phyloP scores from a whole-genome alignment of 1,140 invertebrate species.

The Drosophila punjabiensis region DNA sequence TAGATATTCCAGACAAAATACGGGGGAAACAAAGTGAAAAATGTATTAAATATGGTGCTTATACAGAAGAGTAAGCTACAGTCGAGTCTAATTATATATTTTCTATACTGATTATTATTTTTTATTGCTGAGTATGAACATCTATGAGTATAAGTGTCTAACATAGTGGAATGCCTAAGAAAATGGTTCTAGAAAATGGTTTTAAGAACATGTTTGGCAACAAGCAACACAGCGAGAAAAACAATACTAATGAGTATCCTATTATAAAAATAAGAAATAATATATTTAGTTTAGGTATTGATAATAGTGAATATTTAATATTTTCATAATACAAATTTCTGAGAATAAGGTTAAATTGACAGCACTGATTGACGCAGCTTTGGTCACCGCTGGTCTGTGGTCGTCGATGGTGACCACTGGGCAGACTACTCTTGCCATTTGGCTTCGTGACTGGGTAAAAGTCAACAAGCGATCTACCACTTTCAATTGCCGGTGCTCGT shows the following conservation, averaged over 20 bases:
- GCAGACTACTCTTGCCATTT: slow-evolving; percentile 32
- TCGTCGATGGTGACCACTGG: slow-evolving; percentile 34
- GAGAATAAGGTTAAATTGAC: neutral
- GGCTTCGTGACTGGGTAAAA: slow-evolving; percentile 60
- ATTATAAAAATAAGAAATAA: neutral
- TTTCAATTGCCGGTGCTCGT: slow-evolving; percentile 59
- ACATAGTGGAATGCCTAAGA: neutral
- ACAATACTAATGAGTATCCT: neutral
- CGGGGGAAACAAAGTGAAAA: no score
- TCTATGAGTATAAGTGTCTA: no score
- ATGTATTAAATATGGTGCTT: neutral
- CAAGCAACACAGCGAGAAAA: neutral
- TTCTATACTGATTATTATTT: no score
- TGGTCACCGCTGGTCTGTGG: neutral
- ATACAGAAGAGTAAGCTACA: no score
- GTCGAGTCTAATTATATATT: no score
- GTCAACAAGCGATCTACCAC: slow-evolving; percentile 58
- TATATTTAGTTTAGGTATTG: neutral
- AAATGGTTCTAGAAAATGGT: neutral
- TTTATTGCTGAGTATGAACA: no score
- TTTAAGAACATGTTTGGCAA: neutral
- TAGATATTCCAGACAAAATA: no score
- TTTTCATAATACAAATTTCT: no score
- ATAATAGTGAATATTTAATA: neutral
- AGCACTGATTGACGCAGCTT: neutral